These are phyloP conservation scores for Rhinogobius similis DNA, from an alignment of 2,113 vertebrate species.

Conservation along the genomic window DNA sequence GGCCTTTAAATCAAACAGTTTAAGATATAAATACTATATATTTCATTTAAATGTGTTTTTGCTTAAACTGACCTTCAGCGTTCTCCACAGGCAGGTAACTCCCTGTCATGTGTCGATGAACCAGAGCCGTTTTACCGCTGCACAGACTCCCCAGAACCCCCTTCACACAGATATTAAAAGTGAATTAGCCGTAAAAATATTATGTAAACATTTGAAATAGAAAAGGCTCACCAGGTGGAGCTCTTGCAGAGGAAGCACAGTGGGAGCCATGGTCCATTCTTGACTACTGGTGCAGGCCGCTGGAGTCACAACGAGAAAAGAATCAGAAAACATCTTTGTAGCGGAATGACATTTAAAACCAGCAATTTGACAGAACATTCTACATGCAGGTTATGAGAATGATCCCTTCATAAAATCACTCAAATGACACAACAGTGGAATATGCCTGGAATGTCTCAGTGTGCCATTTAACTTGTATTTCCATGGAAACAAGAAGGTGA, in stretches of 20 bases:
- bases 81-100: conserved; percentile 90
- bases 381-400: no score
- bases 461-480: no score
- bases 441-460: no score
- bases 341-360: no score
- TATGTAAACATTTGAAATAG: not conserved
- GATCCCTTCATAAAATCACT: no score
- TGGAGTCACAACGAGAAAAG: conserved; percentile 54
- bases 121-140: conserved; percentile 90
- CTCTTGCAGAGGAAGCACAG: conserved; percentile 87
- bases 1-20: conserved; percentile 76
- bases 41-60: no score
- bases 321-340: not conserved
- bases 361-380: no score
- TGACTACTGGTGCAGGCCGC: conserved; percentile 90
- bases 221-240: conserved; percentile 85
- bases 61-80: conserved; percentile 80
- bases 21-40: no score
- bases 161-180: conserved; percentile 58
- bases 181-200: not conserved
- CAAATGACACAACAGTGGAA: no score
- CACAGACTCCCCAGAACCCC: conserved; percentile 88
- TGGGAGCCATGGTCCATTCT: conserved; percentile 91
- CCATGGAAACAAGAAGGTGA: no score
- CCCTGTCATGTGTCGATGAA: conserved; percentile 92